Conservation (phyloP, 2,888 invertebrate genomes). For the Drosophila kambysellisi region DNA sequence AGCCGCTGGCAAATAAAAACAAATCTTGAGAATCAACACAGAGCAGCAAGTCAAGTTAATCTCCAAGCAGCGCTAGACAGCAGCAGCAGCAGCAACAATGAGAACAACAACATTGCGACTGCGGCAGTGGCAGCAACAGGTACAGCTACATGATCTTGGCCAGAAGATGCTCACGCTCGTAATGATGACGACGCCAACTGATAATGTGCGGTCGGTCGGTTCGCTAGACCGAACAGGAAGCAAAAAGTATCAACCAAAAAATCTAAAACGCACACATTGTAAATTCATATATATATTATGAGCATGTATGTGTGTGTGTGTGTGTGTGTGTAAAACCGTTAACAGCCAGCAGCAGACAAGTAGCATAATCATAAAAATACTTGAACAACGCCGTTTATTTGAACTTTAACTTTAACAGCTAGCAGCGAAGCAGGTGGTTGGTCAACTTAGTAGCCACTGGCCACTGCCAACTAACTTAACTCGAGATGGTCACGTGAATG, state of each 20-base stretch:
- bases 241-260: conserved; percentile 64
- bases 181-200: conserved; percentile 51
- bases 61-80: conserved; percentile 29
- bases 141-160: conserved; percentile 66
- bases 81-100: conserved; percentile 21
- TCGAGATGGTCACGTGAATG: conserved; percentile 39
- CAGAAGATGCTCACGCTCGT: conserved; percentile 56
- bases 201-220: conserved; percentile 50
- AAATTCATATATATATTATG: not conserved
- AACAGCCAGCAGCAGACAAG: conserved; percentile 61
- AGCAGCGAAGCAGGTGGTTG: conserved; percentile 28
- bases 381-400: conserved; percentile 70
- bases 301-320: conserved; percentile 1
- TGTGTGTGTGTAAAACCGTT: conserved; percentile 57
- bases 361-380: conserved; percentile 75
- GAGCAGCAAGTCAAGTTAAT: conserved; percentile 43
- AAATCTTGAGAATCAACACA: conserved; percentile 52
- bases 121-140: conserved; percentile 23
- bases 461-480: conserved; percentile 10
- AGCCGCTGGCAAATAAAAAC: conserved; percentile 53
- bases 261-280: conserved; percentile 34
- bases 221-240: conserved; percentile 67
- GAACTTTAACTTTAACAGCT: conserved; percentile 73
- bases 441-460: conserved; percentile 46
- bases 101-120: conserved; percentile 20